These are phyloP conservation scores for Nemotelus nigrinus DNA, from an alignment of 2,888 invertebrate genomes.

Conservation along the genomic window DNA sequence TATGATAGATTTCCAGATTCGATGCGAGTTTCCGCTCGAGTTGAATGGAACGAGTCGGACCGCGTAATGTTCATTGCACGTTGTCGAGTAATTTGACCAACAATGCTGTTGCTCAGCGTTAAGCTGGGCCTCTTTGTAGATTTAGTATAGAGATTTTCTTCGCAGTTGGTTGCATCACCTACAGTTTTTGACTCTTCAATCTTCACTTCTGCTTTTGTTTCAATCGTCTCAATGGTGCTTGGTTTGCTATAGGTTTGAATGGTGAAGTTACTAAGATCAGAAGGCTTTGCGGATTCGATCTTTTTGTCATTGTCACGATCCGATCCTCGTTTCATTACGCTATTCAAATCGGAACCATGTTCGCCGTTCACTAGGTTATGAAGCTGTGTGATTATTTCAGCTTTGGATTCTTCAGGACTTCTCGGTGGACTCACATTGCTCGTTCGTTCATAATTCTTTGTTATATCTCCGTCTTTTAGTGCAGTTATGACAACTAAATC, in stretches of 20 bases:
- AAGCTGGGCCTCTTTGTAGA: slow-evolving; percentile 52
- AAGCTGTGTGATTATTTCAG: slow-evolving; percentile 59
- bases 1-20: slow-evolving; percentile 46
- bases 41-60: slow-evolving; percentile 62
- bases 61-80: slow-evolving; percentile 54
- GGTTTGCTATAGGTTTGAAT: slow-evolving; percentile 54
- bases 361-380: slow-evolving; percentile 58
- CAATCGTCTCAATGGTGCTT: not conserved
- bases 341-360: slow-evolving; percentile 57
- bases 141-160: slow-evolving; percentile 55
- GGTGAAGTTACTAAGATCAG: slow-evolving; percentile 59
- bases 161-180: slow-evolving; percentile 46
- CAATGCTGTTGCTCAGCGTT: slow-evolving; percentile 48
- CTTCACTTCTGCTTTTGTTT: not conserved
- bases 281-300: slow-evolving; percentile 60
- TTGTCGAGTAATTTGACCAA: slow-evolving; percentile 30
- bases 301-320: slow-evolving; percentile 49
- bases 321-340: slow-evolving; percentile 55
- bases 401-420: slow-evolving; percentile 30
- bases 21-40: slow-evolving; percentile 50
- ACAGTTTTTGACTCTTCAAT: no score
- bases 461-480: not conserved
- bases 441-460: not conserved
- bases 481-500: not conserved
- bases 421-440: not conserved